phyloP scores from a whole-genome alignment of 2,797 vertebrate genomes.

The Chloroceryle inda region DNA sequence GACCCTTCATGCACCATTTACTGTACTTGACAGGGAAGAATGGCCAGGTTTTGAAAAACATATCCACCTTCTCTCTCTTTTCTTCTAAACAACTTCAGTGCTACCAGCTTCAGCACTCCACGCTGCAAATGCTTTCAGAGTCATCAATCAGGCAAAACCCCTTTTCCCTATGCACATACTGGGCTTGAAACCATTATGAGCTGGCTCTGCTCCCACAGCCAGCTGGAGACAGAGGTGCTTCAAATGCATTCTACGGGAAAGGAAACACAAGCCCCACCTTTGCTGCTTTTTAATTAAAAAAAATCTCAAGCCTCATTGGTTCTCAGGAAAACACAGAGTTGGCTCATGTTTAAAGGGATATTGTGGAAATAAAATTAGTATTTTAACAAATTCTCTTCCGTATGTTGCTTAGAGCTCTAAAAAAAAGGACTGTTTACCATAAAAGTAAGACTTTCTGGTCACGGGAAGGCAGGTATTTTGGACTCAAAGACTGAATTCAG shows the following conservation, averaged over 20 bases:
- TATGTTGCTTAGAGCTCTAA: background rate
- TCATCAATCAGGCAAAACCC: conserved; percentile 44
- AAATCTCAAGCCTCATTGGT: conserved; percentile 53
- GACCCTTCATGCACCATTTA: conserved; percentile 18
- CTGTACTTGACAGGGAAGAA: conserved; percentile 29
- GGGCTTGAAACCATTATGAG: conserved; percentile 53
- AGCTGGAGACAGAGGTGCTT: conserved; percentile 71
- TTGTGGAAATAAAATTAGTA: conserved; percentile 37
- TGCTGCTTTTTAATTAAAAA: conserved; percentile 56
- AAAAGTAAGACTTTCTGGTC: conserved; percentile 14
- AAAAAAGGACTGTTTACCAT: conserved; percentile 1
- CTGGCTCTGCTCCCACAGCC: conserved; percentile 63
- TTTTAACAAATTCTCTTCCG: conserved; percentile 8
- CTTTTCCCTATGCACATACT: conserved; percentile 34
- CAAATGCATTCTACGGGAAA: conserved; percentile 38
- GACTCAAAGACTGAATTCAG: background rate
- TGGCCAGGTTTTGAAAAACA: conserved; percentile 24
- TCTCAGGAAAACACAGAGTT: conserved; percentile 41
- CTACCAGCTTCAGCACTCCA: background rate
- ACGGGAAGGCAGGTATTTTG: conserved; percentile 1
- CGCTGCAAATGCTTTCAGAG: background rate
- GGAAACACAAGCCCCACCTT: conserved; percentile 52
- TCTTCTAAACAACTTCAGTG: conserved; percentile 9
- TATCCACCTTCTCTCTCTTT: background rate
- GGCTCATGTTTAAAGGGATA: conserved; percentile 30